phyloP scores from a whole-genome alignment of 2,113 vertebrate genomes.

The Empidonax alnorum region DNA sequence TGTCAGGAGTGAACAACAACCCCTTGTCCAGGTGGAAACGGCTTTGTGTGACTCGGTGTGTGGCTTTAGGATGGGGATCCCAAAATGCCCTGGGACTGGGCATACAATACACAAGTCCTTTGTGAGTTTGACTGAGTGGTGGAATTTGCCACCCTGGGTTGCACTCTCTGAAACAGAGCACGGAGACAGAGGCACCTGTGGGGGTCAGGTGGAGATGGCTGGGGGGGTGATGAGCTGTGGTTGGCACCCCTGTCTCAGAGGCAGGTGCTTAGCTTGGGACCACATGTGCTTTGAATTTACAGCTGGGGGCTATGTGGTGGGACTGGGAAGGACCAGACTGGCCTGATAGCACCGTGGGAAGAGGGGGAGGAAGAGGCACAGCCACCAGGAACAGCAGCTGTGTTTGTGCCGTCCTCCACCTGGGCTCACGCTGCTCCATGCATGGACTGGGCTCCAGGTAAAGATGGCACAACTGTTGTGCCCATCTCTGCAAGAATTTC shows the following conservation, averaged over 20 bases:
- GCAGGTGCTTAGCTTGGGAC: neutral
- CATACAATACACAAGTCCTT: neutral
- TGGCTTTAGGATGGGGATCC: conserved; percentile 28
- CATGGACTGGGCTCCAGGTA: neutral
- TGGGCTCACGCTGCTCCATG: rapidly evolving
- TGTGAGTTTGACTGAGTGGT: neutral
- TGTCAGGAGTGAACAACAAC: conserved; percentile 22
- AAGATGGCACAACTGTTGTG: neutral
- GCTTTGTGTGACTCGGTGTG: neutral
- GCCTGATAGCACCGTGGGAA: neutral
- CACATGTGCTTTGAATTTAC: neutral
- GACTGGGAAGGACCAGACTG: neutral
- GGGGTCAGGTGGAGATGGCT: neutral
- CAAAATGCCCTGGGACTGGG: conserved; percentile 14
- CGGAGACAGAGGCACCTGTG: rapidly evolving
- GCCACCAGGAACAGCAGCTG: neutral
- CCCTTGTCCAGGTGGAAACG: neutral
- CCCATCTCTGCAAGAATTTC: neutral
- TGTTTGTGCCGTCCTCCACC: neutral
- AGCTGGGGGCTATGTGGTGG: neutral
- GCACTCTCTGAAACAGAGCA: neutral
- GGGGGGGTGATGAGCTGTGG: neutral
- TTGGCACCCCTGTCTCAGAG: neutral
- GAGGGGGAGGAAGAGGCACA: neutral
- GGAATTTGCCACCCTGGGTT: conserved; percentile 1